Conservation (phyloP, 1,140 invertebrate genomes). For the Scylla paramamosain region DNA sequence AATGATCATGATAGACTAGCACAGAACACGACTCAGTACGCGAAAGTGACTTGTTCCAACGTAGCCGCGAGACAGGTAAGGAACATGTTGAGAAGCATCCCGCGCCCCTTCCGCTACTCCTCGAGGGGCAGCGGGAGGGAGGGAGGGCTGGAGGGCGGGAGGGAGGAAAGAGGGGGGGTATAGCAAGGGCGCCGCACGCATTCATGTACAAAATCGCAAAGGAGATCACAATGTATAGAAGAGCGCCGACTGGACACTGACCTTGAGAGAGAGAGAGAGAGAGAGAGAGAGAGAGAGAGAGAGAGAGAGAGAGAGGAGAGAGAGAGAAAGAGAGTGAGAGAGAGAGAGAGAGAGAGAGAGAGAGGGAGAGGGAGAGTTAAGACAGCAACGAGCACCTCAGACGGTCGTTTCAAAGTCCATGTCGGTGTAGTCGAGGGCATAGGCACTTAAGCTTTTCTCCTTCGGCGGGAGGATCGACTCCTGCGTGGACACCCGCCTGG, state of each 20-base stretch:
- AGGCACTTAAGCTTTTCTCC: constrained; percentile 78
- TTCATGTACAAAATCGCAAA: constrained; percentile 8
- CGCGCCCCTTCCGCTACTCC: neutral
- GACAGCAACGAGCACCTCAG: constrained; percentile 37
- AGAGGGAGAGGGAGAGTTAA: neutral
- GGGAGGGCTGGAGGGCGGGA: too few relatives aligned
- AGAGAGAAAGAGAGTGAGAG: neutral
- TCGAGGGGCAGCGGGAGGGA: too few relatives aligned
- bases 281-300: constrained; percentile 16
- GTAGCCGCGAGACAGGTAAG: neutral
- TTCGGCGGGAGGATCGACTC: constrained; percentile 76
- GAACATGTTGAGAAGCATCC: neutral
- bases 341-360: neutral
- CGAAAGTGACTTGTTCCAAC: neutral
- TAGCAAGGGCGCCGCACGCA: neutral
- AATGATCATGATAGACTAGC: neutral
- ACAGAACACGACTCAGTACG: neutral
- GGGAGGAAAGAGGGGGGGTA: too few relatives aligned
- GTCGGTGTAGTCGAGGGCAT: constrained; percentile 76
- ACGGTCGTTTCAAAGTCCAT: constrained; percentile 78
- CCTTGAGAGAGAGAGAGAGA: neutral
- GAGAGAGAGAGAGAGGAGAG: neutral
- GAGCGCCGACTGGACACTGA: neutral
- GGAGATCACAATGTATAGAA: constrained; percentile 3
- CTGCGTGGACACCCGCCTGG: constrained; percentile 75